Conservation (phyloP, 2,888 invertebrate genomes). For the Crossocerus cetratus region DNA sequence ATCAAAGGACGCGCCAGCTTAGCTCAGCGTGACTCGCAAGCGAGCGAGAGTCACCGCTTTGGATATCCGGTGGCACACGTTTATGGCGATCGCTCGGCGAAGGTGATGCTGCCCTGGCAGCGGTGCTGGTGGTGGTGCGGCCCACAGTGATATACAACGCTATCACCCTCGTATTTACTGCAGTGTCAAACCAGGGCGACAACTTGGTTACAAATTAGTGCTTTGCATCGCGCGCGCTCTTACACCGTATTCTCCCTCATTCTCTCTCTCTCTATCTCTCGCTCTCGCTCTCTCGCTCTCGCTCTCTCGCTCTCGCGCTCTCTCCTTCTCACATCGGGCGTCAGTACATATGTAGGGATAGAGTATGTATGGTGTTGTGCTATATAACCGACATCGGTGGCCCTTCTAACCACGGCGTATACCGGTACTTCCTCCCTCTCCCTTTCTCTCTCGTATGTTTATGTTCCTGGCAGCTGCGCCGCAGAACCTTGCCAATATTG, state of each 20-base stretch:
- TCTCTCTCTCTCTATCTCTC: too few species aligned
- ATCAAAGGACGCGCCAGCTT: constrained; percentile 13
- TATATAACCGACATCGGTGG: constrained; percentile 41
- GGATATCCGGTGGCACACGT: constrained; percentile 57
- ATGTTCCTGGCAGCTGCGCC: constrained; percentile 74
- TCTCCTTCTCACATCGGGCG: too few species aligned
- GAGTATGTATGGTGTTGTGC: too few species aligned
- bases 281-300: too few species aligned
- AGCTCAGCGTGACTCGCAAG: constrained; percentile 27
- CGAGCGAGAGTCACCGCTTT: constrained; percentile 46
- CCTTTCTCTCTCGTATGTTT: constrained; percentile 66
- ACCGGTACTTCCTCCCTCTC: constrained; percentile 30
- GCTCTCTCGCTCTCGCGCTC: too few species aligned
- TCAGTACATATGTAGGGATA: constrained; percentile 38
- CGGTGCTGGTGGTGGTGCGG: constrained; percentile 37
- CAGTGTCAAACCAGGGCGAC: constrained; percentile 76
- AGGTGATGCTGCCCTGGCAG: constrained; percentile 39
- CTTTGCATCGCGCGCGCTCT: constrained; percentile 63
- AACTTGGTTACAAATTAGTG: constrained; percentile 77
- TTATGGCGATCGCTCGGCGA: constrained; percentile 1
- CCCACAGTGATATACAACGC: constrained; percentile 73
- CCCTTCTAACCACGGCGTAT: constrained; percentile 56
- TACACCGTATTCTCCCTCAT: too few species aligned
- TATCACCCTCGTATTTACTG: constrained; percentile 75
- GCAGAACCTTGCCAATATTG: constrained; percentile 74